Evolutionary conservation across 2,113 vertebrate species (phyloP).

Genomic region (Alouatta palliata): DNA sequence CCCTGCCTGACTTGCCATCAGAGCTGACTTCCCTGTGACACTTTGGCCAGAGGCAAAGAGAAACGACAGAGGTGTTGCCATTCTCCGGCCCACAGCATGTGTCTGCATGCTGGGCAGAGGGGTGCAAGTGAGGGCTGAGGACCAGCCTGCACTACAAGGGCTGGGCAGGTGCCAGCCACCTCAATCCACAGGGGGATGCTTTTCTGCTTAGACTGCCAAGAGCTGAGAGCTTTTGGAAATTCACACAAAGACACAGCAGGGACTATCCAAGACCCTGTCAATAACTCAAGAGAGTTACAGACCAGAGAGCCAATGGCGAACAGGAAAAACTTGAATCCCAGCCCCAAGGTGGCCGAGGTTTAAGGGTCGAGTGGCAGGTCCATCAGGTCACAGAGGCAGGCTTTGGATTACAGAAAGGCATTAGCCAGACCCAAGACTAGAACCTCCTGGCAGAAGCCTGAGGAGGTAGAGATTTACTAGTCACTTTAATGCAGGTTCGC

Average conservation of each 20-base stretch:
- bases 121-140: no score
- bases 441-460: not conserved
- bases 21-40: not conserved
- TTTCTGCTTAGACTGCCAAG: not conserved
- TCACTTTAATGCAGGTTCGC: not conserved
- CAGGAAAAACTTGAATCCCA: not conserved
- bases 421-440: not conserved
- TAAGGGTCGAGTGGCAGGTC: not conserved
- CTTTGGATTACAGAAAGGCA: not conserved
- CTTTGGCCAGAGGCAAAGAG: not conserved
- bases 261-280: not conserved
- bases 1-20: not conserved
- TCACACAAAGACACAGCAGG: not conserved
- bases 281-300: not conserved
- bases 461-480: not conserved
- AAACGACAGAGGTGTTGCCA: not conserved
- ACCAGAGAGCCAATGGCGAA: not conserved
- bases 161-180: not conserved
- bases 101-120: rapidly evolving
- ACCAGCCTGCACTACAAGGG: not conserved
- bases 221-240: not conserved
- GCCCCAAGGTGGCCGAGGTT: not conserved
- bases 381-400: not conserved
- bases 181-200: not conserved
- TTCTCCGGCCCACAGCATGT: not conserved